phyloP scores from a whole-genome alignment of 2,888 invertebrate species.

The Drosophila dives region DNA sequence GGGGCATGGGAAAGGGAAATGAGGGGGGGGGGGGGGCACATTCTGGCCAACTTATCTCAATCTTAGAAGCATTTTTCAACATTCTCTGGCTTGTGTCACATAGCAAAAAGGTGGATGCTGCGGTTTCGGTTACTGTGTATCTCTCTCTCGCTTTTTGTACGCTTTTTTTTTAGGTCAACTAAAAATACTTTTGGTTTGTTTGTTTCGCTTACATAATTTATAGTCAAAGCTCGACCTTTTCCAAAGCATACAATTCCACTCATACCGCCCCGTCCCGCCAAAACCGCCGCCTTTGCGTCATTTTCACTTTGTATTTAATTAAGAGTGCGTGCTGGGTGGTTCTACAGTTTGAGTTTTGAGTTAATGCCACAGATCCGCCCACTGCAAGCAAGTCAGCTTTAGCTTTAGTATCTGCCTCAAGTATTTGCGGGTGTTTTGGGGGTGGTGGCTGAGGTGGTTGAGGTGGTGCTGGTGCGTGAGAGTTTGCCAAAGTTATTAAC shows the following conservation, averaged over 20 bases:
- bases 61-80: constrained; percentile 63
- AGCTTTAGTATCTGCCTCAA: constrained; percentile 19
- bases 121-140: constrained; percentile 30
- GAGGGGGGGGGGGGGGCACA: background rate
- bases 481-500: constrained; percentile 71
- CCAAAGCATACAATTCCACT: background rate
- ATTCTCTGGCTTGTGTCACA: constrained; percentile 58
- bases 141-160: background rate
- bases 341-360: constrained; percentile 42
- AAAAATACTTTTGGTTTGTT: constrained; percentile 56
- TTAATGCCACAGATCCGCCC: constrained; percentile 40
- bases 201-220: constrained; percentile 59
- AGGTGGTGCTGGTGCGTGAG: constrained; percentile 44
- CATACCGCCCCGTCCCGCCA: background rate
- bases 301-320: constrained; percentile 66
- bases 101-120: constrained; percentile 25
- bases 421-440: background rate
- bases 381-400: constrained; percentile 6
- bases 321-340: constrained; percentile 54
- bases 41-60: constrained; percentile 59
- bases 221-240: constrained; percentile 38
- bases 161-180: constrained; percentile 53
- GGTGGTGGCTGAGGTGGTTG: background rate
- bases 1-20: background rate
- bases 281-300: constrained; percentile 23